Evolutionary conservation across 2,797 vertebrate species (phyloP), one percentile per base, ranked within the genome.

Genomic region (Delichon dasypus): DNA sequence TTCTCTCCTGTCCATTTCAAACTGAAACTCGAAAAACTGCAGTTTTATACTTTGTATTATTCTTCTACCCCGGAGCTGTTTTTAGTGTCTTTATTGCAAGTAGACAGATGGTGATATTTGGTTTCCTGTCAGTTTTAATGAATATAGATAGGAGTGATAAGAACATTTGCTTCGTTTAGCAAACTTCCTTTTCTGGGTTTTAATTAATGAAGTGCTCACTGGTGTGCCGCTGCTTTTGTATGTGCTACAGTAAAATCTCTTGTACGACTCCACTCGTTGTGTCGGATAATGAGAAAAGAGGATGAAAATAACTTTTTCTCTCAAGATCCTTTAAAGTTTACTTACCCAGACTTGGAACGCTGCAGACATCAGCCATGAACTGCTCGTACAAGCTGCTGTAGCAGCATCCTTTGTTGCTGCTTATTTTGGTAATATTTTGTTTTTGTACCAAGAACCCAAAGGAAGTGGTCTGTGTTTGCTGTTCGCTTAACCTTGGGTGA

Each of bases 101-200:
- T 92, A 96, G 96, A 96, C 97, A 98, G 97, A 97, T 98, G 97
- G 97, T 97, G 97, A 97, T 97, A 97, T 97, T 97, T 97, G 97
- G 94, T 97, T 98, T 97, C 96, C 96, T 97, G 96, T 97, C 97
- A 97, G 96, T 97, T 97, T 97, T 97, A 97, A 98, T 97, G 96
- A 97, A 97, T 97, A 96, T 96, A 97, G 97, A 97, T 96, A 95
- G 96, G 95, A 97, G 94, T 90, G 95, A 97, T 97, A 97, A 97
- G 97, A 97, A 97, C 96, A 97, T 97, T 98, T 97, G 96, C 97
- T 97, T 96, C 95, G 81, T 97, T 97, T 97, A 96, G 96, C 95
- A 97, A 97, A 97, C 96, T 97, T 97, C 97, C 95, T 97, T 97
- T 97, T 96, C 90, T 97, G 94, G 96, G 94, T 97, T 96, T 96